Base-by-base conservation (phyloP, 2,797 vertebrate genomes). In the Eidolon dupreanum region DNA sequence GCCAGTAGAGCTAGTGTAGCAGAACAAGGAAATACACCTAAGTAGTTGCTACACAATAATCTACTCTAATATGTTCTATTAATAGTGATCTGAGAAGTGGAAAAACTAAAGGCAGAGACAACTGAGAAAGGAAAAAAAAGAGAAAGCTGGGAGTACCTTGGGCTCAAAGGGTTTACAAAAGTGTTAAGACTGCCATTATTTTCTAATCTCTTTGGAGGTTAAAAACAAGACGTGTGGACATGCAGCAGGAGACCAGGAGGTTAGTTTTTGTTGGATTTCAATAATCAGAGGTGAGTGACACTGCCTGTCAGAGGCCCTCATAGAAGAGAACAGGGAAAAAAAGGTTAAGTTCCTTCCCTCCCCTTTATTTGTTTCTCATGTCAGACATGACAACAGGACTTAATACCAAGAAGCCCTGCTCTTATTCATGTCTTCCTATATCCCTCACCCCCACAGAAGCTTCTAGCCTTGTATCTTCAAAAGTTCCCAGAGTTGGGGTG, bases 21-120 rank as follows among this genome's bases (percentile, higher is more conserved):
- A 90, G 59, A 91, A 95, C 8, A 65, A 94, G 38, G 36, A 94
- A 93, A 78, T 71, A 90, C 17, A 93, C 13, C 43, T n/a, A 89
- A 89, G 17, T 74, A 75, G 51, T 20, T 90, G 75, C 71, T 55
- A 74, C 8, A 73, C 24, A 95, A 13, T 68, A 94, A 70, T 78
- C 87, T 11, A 74, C 33, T 97, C 28, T 79, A 79, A 86, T 75
- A 57, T 63, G 75, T 43, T 74, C 63, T 77, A 71, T 65, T 89
- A 63, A 63, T 10, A 73, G 59, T 77, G 71, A 70, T 73, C 71
- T 59, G 33, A 95, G 16, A 97, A 41, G 55, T 8, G 0, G 55
- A 79, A 93, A 70, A 96, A 83, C 33, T 57, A 46, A 86, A 78
- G 28, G 51, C 26, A 75, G 20, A 15, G 46, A 55, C 38, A 90